Evolutionary conservation across 2,113 vertebrate species (phyloP).

Genomic region (Atlantisia rogersi): DNA sequence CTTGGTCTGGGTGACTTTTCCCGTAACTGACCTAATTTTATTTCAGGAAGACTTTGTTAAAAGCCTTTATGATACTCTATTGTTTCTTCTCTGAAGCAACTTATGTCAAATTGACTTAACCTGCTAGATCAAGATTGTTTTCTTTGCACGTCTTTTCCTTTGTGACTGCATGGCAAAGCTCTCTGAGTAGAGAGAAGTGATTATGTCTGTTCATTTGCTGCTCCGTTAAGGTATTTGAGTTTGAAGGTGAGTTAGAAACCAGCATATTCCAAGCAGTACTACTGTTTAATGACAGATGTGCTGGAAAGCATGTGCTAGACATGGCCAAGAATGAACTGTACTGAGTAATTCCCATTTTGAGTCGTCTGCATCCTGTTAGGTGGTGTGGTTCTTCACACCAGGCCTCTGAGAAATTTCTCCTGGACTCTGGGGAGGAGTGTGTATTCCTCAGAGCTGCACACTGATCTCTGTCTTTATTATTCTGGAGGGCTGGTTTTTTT

Average conservation of each 20-base stretch:
- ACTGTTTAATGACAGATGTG: not conserved
- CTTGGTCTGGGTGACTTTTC: not conserved
- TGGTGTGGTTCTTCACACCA: not conserved
- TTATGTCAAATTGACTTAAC: not conserved
- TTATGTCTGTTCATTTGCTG: not conserved
- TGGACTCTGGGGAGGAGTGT: not conserved
- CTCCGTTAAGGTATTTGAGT: not conserved
- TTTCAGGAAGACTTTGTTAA: not conserved
- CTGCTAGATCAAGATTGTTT: not conserved
- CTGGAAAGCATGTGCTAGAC: not conserved
- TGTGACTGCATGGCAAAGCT: not conserved
- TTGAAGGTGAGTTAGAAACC: not conserved
- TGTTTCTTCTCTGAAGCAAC: not conserved
- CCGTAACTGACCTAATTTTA: not conserved
- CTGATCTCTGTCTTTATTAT: not conserved
- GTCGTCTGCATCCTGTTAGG: not conserved
- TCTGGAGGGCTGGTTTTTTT: not conserved
- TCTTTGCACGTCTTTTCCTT: not conserved
- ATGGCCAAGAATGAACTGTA: not conserved
- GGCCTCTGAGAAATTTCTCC: not conserved
- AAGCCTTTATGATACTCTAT: not conserved
- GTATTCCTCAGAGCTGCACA: not conserved
- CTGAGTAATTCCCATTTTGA: not conserved
- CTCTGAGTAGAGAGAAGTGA: not conserved
- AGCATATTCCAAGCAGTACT: not conserved